Evolutionary conservation across 2,113 vertebrate species (phyloP), one percentile per base, ranked within the genome.

Genomic region (Ciconia boyciana): DNA sequence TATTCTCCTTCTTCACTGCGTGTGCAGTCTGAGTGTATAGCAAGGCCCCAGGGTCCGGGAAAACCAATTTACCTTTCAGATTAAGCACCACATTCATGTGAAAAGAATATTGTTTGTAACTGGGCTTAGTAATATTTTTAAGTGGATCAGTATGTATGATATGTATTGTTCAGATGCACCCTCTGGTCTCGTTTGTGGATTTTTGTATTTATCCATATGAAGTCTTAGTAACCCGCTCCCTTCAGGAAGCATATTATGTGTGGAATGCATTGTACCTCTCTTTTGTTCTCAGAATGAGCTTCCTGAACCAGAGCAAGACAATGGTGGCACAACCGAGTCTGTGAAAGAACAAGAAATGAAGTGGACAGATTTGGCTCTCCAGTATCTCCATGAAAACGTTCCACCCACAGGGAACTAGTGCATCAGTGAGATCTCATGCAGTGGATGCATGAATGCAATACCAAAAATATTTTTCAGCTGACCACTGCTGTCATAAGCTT

Each of bases 321-420:
- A 99, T 1, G 99, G 99, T 2, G 99, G 99, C 90, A 99, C 99
- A 72, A 99, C 99, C 0, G 99, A 99, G 95, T 99, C 99, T 3
- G 99, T 99, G 80, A 99, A 99, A 93, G 99, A 99, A 80, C 99
- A 99, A 94, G 99, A 99, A 97, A 99, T 99, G 99, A 99, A 99
- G 97, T 99, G 99, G 99, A 99, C 99, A 11, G 99, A 99, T 96
- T 95, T 99, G 66, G 99, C 99, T 61, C 97, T 99, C 39, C 99
- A 99, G 93, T 99, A 99, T 90, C 98, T 99, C 69, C 99, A 99
- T 34, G 99, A 99, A 97, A 99, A 99, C 0, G 98, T 99, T 7
- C 99, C 99, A 3, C 98, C 98, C 65, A 94, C 98, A 0, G 99
- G 99, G 81, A 99, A 95, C 94, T 98, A 97, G 97, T 32, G 13